Conservation (phyloP, 1,140 invertebrate genomes). For the Papilio xuthus region DNA sequence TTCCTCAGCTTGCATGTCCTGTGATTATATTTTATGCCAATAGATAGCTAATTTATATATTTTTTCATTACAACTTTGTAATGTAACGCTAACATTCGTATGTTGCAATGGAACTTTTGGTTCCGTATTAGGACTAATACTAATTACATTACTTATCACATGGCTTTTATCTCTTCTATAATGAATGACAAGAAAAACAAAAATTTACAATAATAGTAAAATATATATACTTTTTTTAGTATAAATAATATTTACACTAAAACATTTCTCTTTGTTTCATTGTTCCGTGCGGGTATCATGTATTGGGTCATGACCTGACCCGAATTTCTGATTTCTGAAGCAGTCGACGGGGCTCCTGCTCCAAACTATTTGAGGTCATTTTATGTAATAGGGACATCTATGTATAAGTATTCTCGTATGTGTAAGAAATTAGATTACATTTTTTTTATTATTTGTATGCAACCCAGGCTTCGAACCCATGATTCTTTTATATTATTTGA, state of each 20-base stretch:
- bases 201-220: not conserved
- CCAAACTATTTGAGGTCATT: conserved; percentile 10
- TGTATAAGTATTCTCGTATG: too few relatives aligned
- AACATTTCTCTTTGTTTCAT: conserved; percentile 23
- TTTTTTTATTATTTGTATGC: too few relatives aligned
- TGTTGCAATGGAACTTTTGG: not conserved
- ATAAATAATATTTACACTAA: not conserved
- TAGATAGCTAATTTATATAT: too few relatives aligned
- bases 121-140: not conserved
- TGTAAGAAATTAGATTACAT: too few relatives aligned
- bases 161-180: not conserved
- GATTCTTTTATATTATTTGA: too few relatives aligned
- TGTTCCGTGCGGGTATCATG: conserved; percentile 10
- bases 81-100: not conserved
- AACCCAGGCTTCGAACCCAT: too few relatives aligned
- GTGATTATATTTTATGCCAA: not conserved
- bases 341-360: not conserved
- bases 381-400: not conserved
- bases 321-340: not conserved
- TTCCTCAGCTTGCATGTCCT: not conserved
- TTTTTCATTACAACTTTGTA: too few relatives aligned
- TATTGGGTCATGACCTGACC: conserved; percentile 15
- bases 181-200: not conserved
- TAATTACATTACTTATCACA: not conserved
- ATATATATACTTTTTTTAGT: not conserved